Evolutionary conservation across 2,113 vertebrate genomes (phyloP).

Genomic region (Mastomys coucha): DNA sequence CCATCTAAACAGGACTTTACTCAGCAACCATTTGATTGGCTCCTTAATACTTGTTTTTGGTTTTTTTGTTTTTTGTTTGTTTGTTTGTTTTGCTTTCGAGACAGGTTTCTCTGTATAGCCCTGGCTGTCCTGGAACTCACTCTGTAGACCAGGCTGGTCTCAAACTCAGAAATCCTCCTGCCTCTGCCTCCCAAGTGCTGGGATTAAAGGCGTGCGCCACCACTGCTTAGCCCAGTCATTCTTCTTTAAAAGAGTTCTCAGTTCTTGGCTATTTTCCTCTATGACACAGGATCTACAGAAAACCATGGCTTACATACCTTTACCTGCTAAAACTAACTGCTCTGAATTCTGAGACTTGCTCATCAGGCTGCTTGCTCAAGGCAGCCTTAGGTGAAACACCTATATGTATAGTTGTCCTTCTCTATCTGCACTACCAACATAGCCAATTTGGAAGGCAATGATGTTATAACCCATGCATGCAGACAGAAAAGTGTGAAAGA

Average conservation of each 20-base stretch:
- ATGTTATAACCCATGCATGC: slow-evolving; percentile 45
- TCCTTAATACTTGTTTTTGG: background rate
- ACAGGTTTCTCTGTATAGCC: too few relatives aligned
- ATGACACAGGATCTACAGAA: background rate
- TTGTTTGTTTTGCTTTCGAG: background rate
- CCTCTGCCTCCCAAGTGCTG: too few relatives aligned
- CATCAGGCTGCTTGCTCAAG: slow-evolving; percentile 64
- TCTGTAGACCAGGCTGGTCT: too few relatives aligned
- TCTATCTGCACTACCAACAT: slow-evolving; percentile 68
- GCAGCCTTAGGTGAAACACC: slow-evolving; percentile 69
- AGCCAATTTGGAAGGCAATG: background rate
- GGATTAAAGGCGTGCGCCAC: too few relatives aligned
- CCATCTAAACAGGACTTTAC: background rate
- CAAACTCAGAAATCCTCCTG: too few relatives aligned
- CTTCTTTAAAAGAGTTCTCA: background rate
- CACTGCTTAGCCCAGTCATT: background rate
- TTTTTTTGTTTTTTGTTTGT: background rate
- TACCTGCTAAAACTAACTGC: background rate
- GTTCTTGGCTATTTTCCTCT: background rate
- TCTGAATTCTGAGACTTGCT: background rate
- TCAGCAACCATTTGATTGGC: background rate
- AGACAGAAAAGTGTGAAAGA: background rate
- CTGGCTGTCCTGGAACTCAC: too few relatives aligned
- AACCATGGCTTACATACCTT: background rate
- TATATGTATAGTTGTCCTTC: slow-evolving; percentile 71